These are phyloP conservation scores for Miniopterus natalensis DNA, from an alignment of 2,113 vertebrate genomes.

Conservation along the genomic window DNA sequence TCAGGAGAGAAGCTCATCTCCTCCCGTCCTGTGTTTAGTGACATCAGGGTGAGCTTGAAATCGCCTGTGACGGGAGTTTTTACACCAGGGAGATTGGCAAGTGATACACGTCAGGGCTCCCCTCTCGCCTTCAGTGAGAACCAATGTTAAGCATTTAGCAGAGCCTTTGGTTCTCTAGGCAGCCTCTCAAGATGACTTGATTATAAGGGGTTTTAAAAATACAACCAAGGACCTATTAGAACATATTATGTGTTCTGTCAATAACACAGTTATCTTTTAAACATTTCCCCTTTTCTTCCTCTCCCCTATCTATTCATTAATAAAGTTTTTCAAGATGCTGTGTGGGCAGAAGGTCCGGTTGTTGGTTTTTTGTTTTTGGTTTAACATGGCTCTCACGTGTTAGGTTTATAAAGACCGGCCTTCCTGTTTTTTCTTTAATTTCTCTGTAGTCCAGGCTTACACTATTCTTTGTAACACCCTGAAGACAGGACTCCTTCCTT, in stretches of 20 bases:
- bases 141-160: neutral
- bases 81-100: neutral
- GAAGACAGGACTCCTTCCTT: neutral
- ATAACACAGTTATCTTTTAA: neutral
- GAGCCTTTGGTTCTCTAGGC: neutral
- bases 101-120: neutral
- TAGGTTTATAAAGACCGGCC: neutral
- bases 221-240: neutral
- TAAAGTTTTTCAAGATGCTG: neutral
- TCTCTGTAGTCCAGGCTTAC: neutral
- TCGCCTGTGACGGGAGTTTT: neutral
- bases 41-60: neutral
- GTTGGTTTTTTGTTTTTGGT: neutral
- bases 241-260: neutral
- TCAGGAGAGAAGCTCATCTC: neutral
- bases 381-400: neutral
- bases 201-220: neutral
- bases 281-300: neutral
- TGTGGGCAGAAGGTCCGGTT: neutral
- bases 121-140: neutral
- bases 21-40: neutral
- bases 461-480: neutral
- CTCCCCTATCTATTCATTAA: neutral
- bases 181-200: neutral
- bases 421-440: constrained; percentile 13